Percentiles rank a stretch among this genome's conserved stretches.
Conservation (phyloP, 2,113 vertebrate genomes). For the Naja naja region DNA sequence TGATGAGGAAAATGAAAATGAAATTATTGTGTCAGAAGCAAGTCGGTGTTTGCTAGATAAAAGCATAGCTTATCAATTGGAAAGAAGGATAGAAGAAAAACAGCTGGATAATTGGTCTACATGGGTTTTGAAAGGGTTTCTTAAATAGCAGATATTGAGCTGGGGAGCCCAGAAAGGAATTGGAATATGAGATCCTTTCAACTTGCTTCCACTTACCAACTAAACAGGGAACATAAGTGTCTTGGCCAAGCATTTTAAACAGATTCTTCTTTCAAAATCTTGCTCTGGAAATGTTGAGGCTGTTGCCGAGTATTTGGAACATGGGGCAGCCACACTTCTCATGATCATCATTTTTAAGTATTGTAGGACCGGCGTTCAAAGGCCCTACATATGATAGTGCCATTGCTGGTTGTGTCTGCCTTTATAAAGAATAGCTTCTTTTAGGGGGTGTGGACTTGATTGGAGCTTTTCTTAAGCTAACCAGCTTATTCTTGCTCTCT, state of each 20-base stretch:
- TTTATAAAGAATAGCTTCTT: constrained; percentile 8
- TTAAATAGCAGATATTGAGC: background rate
- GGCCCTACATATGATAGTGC: background rate
- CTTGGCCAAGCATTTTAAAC: background rate
- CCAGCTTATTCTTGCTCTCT: background rate
- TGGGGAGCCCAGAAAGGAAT: background rate
- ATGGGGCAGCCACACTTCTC: background rate
- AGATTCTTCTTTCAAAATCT: background rate
- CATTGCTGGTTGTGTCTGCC: background rate
- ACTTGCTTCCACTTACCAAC: background rate
- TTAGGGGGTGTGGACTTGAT: background rate
- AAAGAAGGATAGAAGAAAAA: background rate
- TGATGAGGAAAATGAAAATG: background rate
- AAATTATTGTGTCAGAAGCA: background rate
- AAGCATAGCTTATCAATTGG: background rate
- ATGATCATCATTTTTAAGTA: background rate
- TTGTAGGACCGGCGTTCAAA: background rate
- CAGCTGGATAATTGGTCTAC: background rate
- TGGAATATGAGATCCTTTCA: background rate
- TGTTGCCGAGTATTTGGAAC: background rate
- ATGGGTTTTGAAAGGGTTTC: background rate
- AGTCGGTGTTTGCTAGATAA: background rate
- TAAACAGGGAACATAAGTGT: background rate
- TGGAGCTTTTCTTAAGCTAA: background rate
- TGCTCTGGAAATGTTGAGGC: background rate